Evolutionary conservation across 2,113 vertebrate species (phyloP).

Genomic region (Myiagra hebetior): DNA sequence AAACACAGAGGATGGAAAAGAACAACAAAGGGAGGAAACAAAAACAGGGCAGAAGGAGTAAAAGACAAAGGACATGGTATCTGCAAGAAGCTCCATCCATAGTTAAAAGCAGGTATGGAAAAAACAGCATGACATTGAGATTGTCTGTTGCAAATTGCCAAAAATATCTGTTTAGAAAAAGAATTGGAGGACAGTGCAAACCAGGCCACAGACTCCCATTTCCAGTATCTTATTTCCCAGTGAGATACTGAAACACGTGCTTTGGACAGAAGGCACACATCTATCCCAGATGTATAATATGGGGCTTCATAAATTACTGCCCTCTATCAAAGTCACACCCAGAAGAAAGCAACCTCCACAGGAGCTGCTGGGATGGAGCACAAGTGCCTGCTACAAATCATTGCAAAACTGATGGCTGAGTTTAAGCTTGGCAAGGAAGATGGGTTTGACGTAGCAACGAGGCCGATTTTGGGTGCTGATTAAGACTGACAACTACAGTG

Average conservation of each 20-base stretch:
- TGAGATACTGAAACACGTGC: background rate
- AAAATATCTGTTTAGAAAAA: background rate
- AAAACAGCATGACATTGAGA: background rate
- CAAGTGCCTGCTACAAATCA: background rate
- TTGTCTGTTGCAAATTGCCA: fast-evolving
- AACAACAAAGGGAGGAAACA: background rate
- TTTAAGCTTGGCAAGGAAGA: background rate
- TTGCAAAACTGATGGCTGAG: background rate
- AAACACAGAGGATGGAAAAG: background rate
- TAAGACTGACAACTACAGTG: background rate
- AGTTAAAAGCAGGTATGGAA: background rate
- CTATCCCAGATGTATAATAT: fast-evolving
- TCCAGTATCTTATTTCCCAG: background rate
- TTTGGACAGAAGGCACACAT: background rate
- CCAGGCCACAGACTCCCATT: background rate
- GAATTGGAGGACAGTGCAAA: background rate
- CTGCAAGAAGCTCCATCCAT: background rate
- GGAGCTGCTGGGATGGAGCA: background rate
- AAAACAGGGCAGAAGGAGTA: background rate
- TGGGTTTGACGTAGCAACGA: background rate
- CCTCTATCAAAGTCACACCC: background rate
- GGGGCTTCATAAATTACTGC: background rate
- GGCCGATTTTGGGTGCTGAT: background rate
- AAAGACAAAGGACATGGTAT: background rate
- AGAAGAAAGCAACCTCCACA: background rate